phyloP scores from a whole-genome alignment of 2,113 vertebrate genomes.

The Tupaia tana region DNA sequence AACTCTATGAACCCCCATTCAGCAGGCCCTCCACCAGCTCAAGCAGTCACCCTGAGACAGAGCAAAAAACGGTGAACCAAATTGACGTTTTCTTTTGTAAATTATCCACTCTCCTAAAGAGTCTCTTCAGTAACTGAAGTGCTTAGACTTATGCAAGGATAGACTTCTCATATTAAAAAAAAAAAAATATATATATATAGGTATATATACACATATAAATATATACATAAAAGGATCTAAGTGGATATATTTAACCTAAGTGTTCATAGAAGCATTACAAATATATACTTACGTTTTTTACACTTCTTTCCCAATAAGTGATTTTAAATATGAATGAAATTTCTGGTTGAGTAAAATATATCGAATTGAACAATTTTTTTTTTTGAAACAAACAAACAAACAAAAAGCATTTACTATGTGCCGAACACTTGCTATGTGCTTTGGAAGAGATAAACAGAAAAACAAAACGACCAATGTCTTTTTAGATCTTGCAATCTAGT shows the following conservation, averaged over 20 bases:
- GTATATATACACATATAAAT: too few relatives aligned
- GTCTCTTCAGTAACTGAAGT: not conserved
- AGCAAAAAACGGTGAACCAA: constrained; percentile 8
- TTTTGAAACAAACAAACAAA: not conserved
- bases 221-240: not conserved
- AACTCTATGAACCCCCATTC: not conserved
- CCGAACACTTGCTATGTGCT: not conserved
- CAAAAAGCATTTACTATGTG: not conserved
- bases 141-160: not conserved
- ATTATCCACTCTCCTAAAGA: not conserved
- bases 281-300: not conserved
- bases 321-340: not conserved
- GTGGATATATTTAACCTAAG: not conserved
- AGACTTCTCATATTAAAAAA: not conserved
- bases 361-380: not conserved
- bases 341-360: not conserved
- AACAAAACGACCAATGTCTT: not conserved
- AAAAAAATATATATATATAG: not conserved
- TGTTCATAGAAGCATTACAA: not conserved
- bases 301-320: not conserved
- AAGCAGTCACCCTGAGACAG: not conserved
- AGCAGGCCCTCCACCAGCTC: not conserved
- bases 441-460: not conserved
- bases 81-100: not conserved
- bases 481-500: not conserved